Conservation (phyloP, 2,888 invertebrate species). For the Harpalus rufipes region DNA sequence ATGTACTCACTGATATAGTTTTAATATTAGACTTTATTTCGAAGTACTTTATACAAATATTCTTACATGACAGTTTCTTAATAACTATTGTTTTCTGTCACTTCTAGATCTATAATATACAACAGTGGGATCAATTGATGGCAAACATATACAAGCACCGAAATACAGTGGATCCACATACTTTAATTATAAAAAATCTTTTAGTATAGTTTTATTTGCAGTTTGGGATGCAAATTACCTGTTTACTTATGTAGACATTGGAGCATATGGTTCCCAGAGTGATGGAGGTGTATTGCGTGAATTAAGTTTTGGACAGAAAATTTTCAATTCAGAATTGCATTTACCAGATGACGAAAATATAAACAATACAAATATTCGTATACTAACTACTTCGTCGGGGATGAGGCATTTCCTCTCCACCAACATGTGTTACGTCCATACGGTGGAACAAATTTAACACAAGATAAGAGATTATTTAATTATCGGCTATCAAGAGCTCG, state of each 20-base stretch:
- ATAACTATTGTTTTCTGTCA: no score
- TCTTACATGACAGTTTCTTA: no score
- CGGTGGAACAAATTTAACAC: not conserved
- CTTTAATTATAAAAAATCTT: conserved; percentile 70
- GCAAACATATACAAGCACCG: conserved; percentile 70
- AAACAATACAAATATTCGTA: not conserved
- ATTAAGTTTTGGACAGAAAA: conserved; percentile 12
- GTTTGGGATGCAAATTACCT: no score
- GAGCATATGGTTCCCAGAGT: conserved; percentile 69
- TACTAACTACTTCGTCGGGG: conserved; percentile 12
- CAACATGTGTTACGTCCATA: conserved; percentile 1
- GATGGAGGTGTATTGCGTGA: conserved; percentile 70
- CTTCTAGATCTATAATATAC: no score
- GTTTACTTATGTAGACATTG: no score
- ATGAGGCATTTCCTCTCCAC: conserved; percentile 27
- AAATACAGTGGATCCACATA: conserved; percentile 68
- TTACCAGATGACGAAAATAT: conserved; percentile 8
- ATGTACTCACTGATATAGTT: no score
- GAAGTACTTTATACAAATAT: no score
- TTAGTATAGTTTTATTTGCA: conserved; percentile 69
- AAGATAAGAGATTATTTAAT: conserved; percentile 16
- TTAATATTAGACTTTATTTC: no score
- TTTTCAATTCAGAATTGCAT: conserved; percentile 54
- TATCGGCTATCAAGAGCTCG: not conserved
- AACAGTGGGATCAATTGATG: conserved; percentile 23